phyloP scores from a whole-genome alignment of 2,888 invertebrate species.

The Sussaba pulchella region DNA sequence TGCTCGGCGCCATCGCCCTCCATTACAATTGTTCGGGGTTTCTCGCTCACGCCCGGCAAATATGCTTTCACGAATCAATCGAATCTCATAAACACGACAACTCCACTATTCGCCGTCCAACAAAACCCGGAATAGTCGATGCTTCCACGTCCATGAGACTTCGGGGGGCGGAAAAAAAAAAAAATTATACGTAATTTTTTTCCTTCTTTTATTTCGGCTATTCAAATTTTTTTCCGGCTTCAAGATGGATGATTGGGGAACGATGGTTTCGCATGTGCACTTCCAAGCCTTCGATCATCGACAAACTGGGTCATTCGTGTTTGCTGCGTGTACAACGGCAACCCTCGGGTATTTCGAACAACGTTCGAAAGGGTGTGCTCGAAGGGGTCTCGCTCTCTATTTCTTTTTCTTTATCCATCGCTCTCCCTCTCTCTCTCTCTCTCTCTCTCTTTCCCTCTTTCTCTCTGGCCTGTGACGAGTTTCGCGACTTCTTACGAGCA shows the following conservation, averaged over 20 bases:
- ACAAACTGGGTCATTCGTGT: slow-evolving; percentile 57
- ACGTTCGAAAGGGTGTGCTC: neutral
- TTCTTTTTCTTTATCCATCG: no score
- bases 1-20: slow-evolving; percentile 57
- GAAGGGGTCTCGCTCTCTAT: neutral
- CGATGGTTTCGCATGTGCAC: no score
- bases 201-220: no score
- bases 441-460: no score
- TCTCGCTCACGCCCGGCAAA: neutral
- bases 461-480: neutral
- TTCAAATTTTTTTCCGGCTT: neutral
- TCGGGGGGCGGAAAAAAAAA: no score
- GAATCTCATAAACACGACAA: no score
- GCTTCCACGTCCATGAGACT: no score
- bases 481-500: slow-evolving; percentile 37
- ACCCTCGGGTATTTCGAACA: slow-evolving; percentile 35
- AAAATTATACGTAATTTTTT: no score
- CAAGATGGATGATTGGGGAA: no score
- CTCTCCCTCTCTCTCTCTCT: no score
- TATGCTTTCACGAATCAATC: neutral
- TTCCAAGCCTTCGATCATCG: slow-evolving; percentile 23
- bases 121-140: no score
- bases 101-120: no score
- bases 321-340: slow-evolving; percentile 49
- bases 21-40: slow-evolving; percentile 25